These are phyloP conservation scores for Desoria tigrina DNA, from an alignment of 2,888 invertebrate species.

Conservation along the genomic window DNA sequence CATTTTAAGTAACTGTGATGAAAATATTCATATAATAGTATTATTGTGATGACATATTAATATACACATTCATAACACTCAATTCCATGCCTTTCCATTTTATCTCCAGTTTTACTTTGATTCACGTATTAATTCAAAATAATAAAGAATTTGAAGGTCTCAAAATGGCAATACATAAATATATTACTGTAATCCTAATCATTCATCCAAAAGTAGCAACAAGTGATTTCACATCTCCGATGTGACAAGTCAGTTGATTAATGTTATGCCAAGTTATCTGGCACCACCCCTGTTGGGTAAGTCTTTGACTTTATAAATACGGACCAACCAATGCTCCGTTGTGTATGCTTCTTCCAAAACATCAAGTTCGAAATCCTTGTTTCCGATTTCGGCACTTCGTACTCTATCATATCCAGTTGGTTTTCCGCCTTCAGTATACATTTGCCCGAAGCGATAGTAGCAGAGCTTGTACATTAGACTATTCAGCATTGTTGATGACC, in stretches of 20 bases:
- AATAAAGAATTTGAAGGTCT: no score
- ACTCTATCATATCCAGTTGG: constrained; percentile 96
- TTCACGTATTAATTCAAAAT: no score
- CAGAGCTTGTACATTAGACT: constrained; percentile 99
- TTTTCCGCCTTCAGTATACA: constrained; percentile 89
- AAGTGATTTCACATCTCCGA: no score
- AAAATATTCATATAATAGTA: no score
- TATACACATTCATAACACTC: no score
- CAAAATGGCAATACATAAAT: no score
- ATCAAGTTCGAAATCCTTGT: constrained; percentile 96
- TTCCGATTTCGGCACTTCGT: constrained; percentile 94
- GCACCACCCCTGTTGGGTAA: constrained; percentile 4
- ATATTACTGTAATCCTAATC: no score
- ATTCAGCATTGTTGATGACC: constrained; percentile 86
- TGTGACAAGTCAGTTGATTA: not conserved
- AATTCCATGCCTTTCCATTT: no score
- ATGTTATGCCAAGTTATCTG: not conserved
- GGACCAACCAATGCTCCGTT: constrained; percentile 97
- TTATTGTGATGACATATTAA: no score
- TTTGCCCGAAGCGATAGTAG: constrained; percentile 95
- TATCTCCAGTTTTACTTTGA: no score
- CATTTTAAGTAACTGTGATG: no score
- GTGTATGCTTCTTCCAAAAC: constrained; percentile 99
- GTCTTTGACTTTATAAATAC: constrained; percentile 94
- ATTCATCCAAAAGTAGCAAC: no score